Conservation (phyloP, 2,113 vertebrate species). For the Galeopterus variegatus region DNA sequence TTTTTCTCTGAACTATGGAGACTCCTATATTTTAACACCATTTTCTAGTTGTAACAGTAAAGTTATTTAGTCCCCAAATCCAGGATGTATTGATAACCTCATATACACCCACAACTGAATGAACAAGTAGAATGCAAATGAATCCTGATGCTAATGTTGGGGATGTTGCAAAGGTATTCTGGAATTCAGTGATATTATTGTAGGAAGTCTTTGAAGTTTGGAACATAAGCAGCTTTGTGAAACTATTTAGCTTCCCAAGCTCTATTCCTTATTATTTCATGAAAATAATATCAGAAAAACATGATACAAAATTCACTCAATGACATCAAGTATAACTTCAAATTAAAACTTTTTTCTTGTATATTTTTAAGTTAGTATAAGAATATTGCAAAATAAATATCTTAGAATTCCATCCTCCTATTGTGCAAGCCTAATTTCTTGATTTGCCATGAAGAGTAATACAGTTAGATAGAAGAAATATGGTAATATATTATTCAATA, state of each 20-base stretch:
- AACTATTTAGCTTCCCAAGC: not conserved
- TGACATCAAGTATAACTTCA: not conserved
- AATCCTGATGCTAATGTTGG: not conserved
- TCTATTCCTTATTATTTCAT: slow-evolving; percentile 13
- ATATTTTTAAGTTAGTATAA: not conserved
- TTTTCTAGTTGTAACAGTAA: not conserved
- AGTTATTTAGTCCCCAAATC: not conserved
- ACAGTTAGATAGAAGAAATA: slow-evolving; percentile 24
- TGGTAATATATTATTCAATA: slow-evolving; percentile 28
- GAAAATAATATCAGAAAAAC: not conserved
- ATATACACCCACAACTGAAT: not conserved
- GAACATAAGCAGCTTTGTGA: not conserved
- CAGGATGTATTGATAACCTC: not conserved
- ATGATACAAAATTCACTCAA: not conserved
- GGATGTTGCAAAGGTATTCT: not conserved
- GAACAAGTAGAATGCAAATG: not conserved
- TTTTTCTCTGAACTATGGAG: not conserved
- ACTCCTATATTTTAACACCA: not conserved
- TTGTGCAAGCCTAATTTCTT: slow-evolving; percentile 4
- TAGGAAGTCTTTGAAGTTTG: not conserved
- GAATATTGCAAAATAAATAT: not conserved
- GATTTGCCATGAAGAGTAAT: not conserved
- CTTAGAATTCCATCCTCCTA: not conserved
- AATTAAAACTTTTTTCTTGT: not conserved
- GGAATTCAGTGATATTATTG: not conserved